Base-by-base conservation (phyloP, 2,113 vertebrate genomes). In the Peromyscus maniculatus region DNA sequence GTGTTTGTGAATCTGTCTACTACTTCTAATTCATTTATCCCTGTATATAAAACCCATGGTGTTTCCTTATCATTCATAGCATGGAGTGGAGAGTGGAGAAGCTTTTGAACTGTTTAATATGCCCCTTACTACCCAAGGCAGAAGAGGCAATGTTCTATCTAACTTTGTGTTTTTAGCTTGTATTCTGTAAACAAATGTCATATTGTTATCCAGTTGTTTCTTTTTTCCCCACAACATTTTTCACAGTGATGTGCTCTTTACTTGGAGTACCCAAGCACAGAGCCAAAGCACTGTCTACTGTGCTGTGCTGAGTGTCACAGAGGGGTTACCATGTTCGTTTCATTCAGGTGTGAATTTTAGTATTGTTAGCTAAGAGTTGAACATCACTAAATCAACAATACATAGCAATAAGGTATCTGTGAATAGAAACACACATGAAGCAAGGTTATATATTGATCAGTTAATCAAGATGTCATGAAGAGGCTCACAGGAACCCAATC, bases 341-440 rank as follows among this genome's bases (percentile, higher is more conserved):
- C 49, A 69, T 43, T 71, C 57, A 66, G 52, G 52, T 39, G 17
- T 77, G 49, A 86, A 7, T 64, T 69, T 93, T 0, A 55, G 67
- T 7, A 11, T 71, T 95, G 16, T 17, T 64, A 49, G 21, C 91
- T 36, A 3, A 64, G 43, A 90, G 59, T 86, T 86, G 43, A 77
- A 43, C 77, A 64, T 75, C 39, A 90, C 43, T 36, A 43, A 78
- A 16, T 55, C 59, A 72, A 62, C 46, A 78, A 62, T 1, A 7
- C 43, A 59, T 24, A 78, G 33, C 62, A 92, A 62, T 67, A 26
- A 87, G 36, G 11, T 92, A 64, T 91, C 67, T 90, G 80, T 82
- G 79, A 95, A 72, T 6, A 78, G 49, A 96, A 93, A 83, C 39
- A n/a, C 72, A 91, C 24, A 31, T 52, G 59, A 67, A 84, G 67